phyloP scores from a whole-genome alignment of 2,888 invertebrate species.

The Rutpela maculata region DNA sequence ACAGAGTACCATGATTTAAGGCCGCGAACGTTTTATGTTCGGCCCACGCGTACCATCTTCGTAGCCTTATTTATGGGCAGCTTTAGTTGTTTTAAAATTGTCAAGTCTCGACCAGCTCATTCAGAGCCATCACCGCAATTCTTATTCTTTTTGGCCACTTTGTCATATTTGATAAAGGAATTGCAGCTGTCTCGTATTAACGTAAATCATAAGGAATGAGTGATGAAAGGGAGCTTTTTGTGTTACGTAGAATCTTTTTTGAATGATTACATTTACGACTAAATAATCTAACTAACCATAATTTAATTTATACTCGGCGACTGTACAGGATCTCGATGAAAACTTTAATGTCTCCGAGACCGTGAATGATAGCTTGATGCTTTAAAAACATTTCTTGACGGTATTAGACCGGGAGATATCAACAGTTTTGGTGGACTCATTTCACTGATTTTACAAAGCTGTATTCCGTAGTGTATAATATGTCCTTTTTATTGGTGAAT shows the following conservation, averaged over 20 bases:
- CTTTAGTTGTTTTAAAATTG: constrained; percentile 72
- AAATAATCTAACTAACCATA: neutral
- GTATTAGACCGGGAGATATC: too few relatives aligned
- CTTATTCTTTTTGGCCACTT: constrained; percentile 45
- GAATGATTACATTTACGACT: constrained; percentile 3
- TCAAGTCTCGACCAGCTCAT: constrained; percentile 60
- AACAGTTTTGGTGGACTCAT: too few relatives aligned
- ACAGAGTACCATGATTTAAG: constrained; percentile 72
- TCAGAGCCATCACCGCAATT: constrained; percentile 51
- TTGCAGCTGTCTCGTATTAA: constrained; percentile 19
- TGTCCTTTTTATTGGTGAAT: too few relatives aligned
- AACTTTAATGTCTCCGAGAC: too few relatives aligned
- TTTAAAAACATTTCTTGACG: too few relatives aligned
- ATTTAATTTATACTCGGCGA: neutral
- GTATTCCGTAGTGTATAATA: too few relatives aligned
- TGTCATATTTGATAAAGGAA: constrained; percentile 34
- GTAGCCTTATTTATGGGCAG: constrained; percentile 71
- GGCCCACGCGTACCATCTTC: constrained; percentile 73
- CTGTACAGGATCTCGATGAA: too few relatives aligned
- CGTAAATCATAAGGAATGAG: constrained; percentile 11
- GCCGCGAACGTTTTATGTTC: constrained; percentile 72
- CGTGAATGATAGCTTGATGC: too few relatives aligned
- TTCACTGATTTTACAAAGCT: too few relatives aligned
- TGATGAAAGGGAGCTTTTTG: constrained; percentile 10
- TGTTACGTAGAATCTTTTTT: constrained; percentile 8